Evolutionary conservation across 2,888 invertebrate species (phyloP), one percentile per base, ranked within the genome.

Genomic region (Myopa tessellatipennis): DNA sequence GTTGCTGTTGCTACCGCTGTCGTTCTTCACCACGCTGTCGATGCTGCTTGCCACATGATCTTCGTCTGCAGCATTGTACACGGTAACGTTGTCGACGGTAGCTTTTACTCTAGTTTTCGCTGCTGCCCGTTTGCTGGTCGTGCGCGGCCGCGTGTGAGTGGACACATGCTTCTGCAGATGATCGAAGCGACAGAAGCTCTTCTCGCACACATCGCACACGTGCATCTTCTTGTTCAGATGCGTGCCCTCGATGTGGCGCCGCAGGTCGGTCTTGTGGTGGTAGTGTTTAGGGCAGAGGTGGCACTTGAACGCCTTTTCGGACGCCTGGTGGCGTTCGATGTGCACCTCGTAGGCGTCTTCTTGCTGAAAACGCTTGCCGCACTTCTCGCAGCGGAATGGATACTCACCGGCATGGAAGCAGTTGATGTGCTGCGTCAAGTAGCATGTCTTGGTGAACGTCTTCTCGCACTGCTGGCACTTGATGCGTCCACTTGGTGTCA

Each of bases 401-500:
- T 95, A 95, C 85, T 94, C 95, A 80, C 96, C 96, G 81, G 93
- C 93, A 89, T 97, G 96, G 89, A 95, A 95, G 82, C 95, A 95
- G 88, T 96, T 96, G 89, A 95, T 95, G 89, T 97, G 96, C 88
- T 96, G 96, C 74, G 96, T 96, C 77, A 96, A 90, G 87, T 96
- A 96, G 88, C 96, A 96, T 72, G 94, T 93, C 85, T 94, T 95
- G 88, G 95, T 95, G 90, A 96, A 96, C 63, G 93, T 90, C 89
- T 96, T 96, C 88, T 94, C 93, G 90, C 96, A 97, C 85, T 94
- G 93, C 85, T 93, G 91, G 89, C 96, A 96, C 89, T 94, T 94
- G 88, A 88, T 86, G 61, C 88, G 84, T 1, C 88, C 87, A 70
- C 85, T 85, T 52, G 87, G 85, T 79, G 87, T 83, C 77, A 82